These are phyloP conservation scores for Uria aalge DNA, from an alignment of 2,113 vertebrate genomes.

Conservation along the genomic window DNA sequence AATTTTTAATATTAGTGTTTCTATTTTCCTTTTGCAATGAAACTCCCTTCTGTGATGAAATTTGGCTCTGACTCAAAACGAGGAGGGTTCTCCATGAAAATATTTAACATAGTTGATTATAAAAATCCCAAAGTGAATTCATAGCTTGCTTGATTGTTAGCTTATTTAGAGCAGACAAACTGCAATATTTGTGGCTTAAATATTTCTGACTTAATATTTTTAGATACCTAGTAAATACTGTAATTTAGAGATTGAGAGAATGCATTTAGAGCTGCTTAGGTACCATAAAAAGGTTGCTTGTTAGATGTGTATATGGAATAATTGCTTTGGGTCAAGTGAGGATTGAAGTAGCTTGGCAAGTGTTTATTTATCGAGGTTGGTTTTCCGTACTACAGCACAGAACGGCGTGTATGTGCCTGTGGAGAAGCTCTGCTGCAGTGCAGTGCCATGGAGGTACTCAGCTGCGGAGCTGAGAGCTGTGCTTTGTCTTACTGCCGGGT, in stretches of 20 bases:
- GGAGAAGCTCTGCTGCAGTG: not conserved
- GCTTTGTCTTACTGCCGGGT: not conserved
- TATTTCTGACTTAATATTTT: not conserved
- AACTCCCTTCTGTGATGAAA: not conserved
- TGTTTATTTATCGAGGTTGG: not conserved
- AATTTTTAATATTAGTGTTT: not conserved
- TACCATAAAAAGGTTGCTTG: not conserved
- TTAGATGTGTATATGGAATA: not conserved
- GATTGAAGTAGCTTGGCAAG: not conserved
- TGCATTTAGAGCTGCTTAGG: not conserved
- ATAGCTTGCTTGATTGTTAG: not conserved
- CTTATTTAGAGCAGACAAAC: not conserved
- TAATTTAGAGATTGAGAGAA: not conserved
- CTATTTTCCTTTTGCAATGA: not conserved
- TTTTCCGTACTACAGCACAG: not conserved
- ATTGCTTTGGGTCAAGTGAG: not conserved
- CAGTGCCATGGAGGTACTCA: not conserved
- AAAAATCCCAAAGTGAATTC: not conserved
- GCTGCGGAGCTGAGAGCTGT: not conserved
- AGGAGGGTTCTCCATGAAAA: not conserved
- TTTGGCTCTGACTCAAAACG: not conserved
- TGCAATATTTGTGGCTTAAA: not conserved
- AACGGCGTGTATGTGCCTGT: fast-evolving
- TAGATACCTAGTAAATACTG: not conserved
- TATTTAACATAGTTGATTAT: not conserved